A percentile compares a stretch with the other conserved stretches of the same genome.
Conservation (phyloP, 1,140 invertebrate genomes). For the Zaprionus camerounensis region DNA sequence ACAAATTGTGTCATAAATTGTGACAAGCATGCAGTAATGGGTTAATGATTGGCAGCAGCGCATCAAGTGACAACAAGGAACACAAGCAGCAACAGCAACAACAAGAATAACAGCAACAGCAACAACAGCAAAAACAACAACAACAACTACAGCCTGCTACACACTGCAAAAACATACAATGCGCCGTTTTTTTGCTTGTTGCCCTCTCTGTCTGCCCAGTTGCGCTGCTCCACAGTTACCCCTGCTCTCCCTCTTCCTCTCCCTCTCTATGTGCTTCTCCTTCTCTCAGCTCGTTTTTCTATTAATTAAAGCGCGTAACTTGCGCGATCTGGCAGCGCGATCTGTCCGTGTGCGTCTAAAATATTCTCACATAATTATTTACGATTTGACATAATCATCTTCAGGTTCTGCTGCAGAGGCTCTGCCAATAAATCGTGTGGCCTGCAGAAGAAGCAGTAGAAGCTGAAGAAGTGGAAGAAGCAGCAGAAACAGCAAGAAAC, state of each 20-base stretch:
- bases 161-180: constrained; percentile 15
- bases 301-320: constrained; percentile 71
- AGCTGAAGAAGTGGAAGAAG: no score
- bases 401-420: constrained; percentile 18
- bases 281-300: constrained; percentile 60
- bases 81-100: constrained; percentile 25
- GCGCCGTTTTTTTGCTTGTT: constrained; percentile 5
- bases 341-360: constrained; percentile 52
- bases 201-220: not conserved
- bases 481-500: not conserved
- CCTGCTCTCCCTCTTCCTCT: not conserved
- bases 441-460: not conserved
- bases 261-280: not conserved
- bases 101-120: constrained; percentile 22
- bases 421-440: constrained; percentile 41
- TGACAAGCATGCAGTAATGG: constrained; percentile 57
- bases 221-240: not conserved
- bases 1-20: constrained; percentile 45
- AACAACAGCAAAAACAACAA: constrained; percentile 9
- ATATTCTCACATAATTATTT: constrained; percentile 84
- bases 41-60: constrained; percentile 65
- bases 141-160: not conserved
- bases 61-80: constrained; percentile 43
- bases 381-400: constrained; percentile 83
- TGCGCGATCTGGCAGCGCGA: constrained; percentile 7